phyloP scores from a whole-genome alignment of 2,113 vertebrate genomes.

The Cacatua alba region DNA sequence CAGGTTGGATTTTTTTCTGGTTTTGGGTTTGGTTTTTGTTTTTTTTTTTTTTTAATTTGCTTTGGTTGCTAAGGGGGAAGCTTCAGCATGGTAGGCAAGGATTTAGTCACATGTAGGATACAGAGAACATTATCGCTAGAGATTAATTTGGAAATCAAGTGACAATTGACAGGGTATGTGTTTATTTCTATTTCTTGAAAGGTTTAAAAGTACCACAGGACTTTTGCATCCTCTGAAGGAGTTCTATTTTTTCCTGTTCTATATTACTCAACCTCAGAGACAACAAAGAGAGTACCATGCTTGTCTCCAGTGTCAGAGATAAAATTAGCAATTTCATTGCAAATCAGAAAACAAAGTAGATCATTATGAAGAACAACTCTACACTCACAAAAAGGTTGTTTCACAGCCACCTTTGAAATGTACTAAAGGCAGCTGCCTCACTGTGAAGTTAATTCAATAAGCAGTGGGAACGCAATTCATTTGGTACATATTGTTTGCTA shows the following conservation, averaged over 20 bases:
- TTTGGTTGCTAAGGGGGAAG: conserved; percentile 30
- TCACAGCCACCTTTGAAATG: not conserved
- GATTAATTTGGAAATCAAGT: conserved; percentile 51
- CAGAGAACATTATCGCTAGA: not conserved
- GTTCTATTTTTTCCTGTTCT: not conserved
- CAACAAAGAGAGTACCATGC: conserved; percentile 13
- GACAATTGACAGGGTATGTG: not conserved
- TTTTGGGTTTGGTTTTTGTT: not conserved
- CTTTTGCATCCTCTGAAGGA: conserved; percentile 11
- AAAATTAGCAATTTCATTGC: conserved; percentile 45
- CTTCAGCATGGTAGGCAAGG: not conserved
- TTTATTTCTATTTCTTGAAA: conserved; percentile 3
- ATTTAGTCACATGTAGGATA: conserved; percentile 1
- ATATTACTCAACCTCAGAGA: conserved; percentile 30
- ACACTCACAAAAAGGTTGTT: not conserved
- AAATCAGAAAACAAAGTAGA: conserved; percentile 48
- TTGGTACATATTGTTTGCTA: not conserved
- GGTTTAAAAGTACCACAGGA: conserved; percentile 45
- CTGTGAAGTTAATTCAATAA: conserved; percentile 45
- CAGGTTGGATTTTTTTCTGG: not conserved
- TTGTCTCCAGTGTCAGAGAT: not conserved
- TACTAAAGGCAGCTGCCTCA: not conserved
- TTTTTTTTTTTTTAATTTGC: not conserved
- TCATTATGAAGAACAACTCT: not conserved
- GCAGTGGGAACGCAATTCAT: not conserved